phyloP scores from a whole-genome alignment of 2,113 vertebrate species.

The Chionomys nivalis region DNA sequence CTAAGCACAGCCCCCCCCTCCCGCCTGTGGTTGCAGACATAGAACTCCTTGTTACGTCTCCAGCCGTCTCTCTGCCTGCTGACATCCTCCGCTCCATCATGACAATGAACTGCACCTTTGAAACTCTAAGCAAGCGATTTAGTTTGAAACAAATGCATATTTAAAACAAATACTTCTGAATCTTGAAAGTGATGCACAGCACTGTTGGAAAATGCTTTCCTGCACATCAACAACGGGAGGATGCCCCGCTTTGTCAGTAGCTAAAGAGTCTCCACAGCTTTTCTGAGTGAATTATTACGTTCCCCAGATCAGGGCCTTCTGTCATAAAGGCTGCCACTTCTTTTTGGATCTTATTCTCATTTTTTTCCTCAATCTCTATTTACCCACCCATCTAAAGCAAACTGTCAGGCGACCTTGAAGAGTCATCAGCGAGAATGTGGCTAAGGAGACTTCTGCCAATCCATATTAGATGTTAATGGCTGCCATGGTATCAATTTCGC shows the following conservation, averaged over 20 bases:
- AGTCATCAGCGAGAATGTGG: conserved; percentile 39
- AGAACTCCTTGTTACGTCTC: not conserved
- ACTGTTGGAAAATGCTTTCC: not conserved
- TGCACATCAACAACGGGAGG: not conserved
- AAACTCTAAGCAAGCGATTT: not conserved
- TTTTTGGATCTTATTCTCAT: conserved; percentile 36
- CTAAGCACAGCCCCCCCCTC: too few relatives aligned
- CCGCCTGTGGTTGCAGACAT: not conserved
- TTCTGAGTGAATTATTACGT: not conserved
- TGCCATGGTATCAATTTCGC: conserved; percentile 41
- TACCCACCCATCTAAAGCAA: conserved; percentile 25
- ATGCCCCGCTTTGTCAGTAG: not conserved
- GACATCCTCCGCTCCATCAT: not conserved
- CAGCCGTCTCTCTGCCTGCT: not conserved
- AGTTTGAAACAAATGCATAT: conserved; percentile 3
- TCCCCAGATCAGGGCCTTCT: not conserved
- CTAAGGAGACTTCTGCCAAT: conserved; percentile 54
- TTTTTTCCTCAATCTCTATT: conserved; percentile 26
- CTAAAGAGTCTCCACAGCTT: not conserved
- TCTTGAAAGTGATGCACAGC: not conserved
- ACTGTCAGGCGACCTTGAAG: conserved; percentile 47
- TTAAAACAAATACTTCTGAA: conserved; percentile 10
- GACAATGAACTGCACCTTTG: not conserved
- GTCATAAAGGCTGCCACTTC: conserved; percentile 48
- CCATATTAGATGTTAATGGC: conserved; percentile 18